Evolutionary conservation across 2,113 vertebrate genomes (phyloP).

Genomic region (Apus apus): DNA sequence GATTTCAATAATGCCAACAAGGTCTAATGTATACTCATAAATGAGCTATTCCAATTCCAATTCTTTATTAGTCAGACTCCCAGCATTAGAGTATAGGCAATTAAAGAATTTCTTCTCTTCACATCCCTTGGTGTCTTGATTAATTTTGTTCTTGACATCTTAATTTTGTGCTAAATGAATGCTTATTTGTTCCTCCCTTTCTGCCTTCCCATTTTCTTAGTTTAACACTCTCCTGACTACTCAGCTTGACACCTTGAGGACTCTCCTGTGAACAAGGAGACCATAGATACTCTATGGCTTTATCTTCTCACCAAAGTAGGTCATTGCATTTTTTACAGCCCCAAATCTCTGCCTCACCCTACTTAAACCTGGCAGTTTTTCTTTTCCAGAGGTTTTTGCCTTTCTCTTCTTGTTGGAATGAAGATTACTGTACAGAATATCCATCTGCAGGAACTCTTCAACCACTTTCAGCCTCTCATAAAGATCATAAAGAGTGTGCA

Average conservation of each 20-base stretch:
- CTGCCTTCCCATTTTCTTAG: slow-evolving; percentile 15
- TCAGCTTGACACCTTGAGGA: neutral
- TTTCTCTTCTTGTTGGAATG: neutral
- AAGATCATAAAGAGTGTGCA: neutral
- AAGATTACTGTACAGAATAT: neutral
- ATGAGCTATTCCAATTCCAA: slow-evolving; percentile 66
- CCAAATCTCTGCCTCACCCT: neutral
- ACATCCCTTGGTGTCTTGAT: slow-evolving; percentile 67
- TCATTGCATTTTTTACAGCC: neutral
- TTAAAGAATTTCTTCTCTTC: slow-evolving; percentile 69
- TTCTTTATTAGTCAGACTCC: slow-evolving; percentile 65
- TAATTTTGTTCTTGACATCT: slow-evolving; percentile 74
- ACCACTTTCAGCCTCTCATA: neutral
- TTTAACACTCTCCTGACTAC: slow-evolving; percentile 65
- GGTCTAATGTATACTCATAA: slow-evolving; percentile 67
- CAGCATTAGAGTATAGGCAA: slow-evolving; percentile 66
- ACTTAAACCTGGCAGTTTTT: neutral
- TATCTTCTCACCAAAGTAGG: neutral
- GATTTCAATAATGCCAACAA: slow-evolving; percentile 64
- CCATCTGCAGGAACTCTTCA: neutral
- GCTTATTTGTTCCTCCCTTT: slow-evolving; percentile 45
- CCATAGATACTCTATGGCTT: neutral
- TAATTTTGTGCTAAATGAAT: slow-evolving; percentile 62
- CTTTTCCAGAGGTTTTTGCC: neutral
- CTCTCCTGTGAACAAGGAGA: neutral